Percentiles rank a stretch among this genome's conserved stretches.
Evolutionary conservation across 2,888 invertebrate species (phyloP).

Genomic region (Aphodius sticticus): DNA sequence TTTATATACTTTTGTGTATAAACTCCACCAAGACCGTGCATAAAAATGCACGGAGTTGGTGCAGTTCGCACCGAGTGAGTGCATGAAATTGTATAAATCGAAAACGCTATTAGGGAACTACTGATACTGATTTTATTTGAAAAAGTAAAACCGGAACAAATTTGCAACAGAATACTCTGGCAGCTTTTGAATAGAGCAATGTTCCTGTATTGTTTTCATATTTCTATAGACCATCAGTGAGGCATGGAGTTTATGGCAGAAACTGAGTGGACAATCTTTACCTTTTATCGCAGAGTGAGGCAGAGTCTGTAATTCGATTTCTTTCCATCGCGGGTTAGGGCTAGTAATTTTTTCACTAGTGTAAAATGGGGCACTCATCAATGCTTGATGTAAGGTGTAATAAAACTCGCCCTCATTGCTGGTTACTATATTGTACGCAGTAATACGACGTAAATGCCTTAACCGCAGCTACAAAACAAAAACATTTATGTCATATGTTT

Average conservation of each 20-base stretch:
- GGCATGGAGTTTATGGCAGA: neutral
- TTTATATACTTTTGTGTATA: no score
- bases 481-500: slow-evolving; percentile 25
- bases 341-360: slow-evolving; percentile 79
- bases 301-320: slow-evolving; percentile 73
- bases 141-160: no score
- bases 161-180: no score
- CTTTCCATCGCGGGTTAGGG: slow-evolving; percentile 82
- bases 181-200: no score
- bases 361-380: slow-evolving; percentile 84
- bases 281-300: slow-evolving; percentile 44
- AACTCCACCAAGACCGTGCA: no score
- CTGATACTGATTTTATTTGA: no score
- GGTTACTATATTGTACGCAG: slow-evolving; percentile 67
- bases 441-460: slow-evolving; percentile 80
- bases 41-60: no score
- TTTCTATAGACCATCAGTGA: no score
- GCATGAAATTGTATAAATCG: no score
- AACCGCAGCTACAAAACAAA: slow-evolving; percentile 70
- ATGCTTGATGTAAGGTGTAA: slow-evolving; percentile 81
- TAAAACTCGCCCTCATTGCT: slow-evolving; percentile 70
- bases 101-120: no score
- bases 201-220: no score
- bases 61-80: no score
- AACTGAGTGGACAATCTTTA: neutral